Evolutionary conservation across 2,113 vertebrate species (phyloP).

Genomic region (Chascanopsetta lugubris): DNA sequence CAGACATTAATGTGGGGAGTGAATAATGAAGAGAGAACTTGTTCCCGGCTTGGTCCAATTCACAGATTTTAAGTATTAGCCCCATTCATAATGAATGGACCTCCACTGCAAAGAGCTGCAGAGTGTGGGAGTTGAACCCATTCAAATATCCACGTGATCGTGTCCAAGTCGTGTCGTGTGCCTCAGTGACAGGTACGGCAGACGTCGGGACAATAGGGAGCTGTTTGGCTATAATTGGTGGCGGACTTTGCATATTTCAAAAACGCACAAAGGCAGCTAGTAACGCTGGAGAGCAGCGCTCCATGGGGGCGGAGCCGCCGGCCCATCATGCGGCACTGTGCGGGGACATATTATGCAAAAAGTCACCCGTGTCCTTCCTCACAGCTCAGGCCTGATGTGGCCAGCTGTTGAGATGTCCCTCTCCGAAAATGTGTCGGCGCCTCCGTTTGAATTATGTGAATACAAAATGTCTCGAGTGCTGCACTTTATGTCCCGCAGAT

Average conservation of each 20-base stretch:
- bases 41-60: not conserved
- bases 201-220: not conserved
- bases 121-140: not conserved
- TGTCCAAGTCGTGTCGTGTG: not conserved
- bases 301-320: not conserved
- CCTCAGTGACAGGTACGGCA: not conserved
- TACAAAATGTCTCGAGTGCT: not conserved
- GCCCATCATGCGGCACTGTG: conserved; percentile 20
- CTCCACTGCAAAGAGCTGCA: not conserved
- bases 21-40: conserved; percentile 1
- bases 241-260: conserved; percentile 34
- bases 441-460: conserved; percentile 12
- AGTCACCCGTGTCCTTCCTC: conserved; percentile 1
- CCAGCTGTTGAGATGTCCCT: conserved; percentile 17
- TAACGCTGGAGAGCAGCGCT: conserved; percentile 28
- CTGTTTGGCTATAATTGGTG: conserved; percentile 10
- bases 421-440: conserved; percentile 5
- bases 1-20: conserved; percentile 2
- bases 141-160: not conserved
- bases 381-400: conserved; percentile 6
- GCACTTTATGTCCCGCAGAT: not conserved
- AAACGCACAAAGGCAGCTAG: conserved; percentile 11
- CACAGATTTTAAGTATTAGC: conserved; percentile 1
- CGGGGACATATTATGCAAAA: conserved; percentile 15
- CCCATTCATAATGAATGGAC: not conserved